These are phyloP conservation scores for Mastigias papua DNA, from an alignment of 30 jellyfish, hydroid and myxozoan species.

Conservation along the genomic window DNA sequence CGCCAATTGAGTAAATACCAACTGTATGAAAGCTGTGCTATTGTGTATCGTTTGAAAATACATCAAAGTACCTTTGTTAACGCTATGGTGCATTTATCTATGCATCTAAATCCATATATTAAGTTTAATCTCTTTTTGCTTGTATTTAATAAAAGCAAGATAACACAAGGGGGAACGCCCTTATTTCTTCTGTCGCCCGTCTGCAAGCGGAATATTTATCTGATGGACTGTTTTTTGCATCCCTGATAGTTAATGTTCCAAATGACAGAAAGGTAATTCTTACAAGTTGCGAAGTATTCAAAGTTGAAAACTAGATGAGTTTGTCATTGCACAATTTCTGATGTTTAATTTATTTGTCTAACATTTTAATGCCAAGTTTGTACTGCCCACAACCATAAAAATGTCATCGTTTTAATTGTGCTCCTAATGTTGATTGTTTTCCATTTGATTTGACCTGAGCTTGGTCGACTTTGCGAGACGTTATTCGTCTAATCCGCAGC, in stretches of 20 bases:
- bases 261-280: neutral
- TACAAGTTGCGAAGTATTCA: neutral
- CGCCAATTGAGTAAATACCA: too few relatives aligned
- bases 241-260: neutral
- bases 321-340: neutral
- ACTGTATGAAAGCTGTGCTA: too few relatives aligned
- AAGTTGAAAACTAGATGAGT: neutral
- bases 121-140: too few relatives aligned
- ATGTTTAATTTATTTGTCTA: conserved; percentile 11
- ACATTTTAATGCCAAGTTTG: conserved; percentile 7
- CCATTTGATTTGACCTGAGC: conserved; percentile 39
- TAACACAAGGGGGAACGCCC: too few relatives aligned
- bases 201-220: neutral
- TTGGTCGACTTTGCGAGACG: conserved; percentile 10
- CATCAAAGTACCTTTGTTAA: too few relatives aligned
- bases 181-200: neutral
- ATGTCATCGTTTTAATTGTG: conserved; percentile 35
- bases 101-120: too few relatives aligned
- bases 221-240: neutral
- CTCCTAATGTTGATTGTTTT: conserved; percentile 1
- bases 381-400: conserved; percentile 53
- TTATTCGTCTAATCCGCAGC: conserved; percentile 44
- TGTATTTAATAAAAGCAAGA: too few relatives aligned
- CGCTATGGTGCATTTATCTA: too few relatives aligned
- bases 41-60: too few relatives aligned